These are phyloP conservation scores for Formica selysi DNA, from an alignment of 1,140 invertebrate species.

Conservation along the genomic window DNA sequence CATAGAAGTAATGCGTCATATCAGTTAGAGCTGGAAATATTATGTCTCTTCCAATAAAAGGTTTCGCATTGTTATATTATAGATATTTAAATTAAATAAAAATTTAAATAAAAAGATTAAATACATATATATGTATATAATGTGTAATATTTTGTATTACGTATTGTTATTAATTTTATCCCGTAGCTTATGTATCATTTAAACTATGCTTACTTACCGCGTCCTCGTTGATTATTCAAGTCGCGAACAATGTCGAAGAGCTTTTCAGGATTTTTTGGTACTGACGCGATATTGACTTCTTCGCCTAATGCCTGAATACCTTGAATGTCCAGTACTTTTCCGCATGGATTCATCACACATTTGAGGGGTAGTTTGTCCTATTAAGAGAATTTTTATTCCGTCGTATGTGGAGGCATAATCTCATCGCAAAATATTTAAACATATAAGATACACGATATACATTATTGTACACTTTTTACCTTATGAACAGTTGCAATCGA, in stretches of 20 bases:
- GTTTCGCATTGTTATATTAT: not conserved
- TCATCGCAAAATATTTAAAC: not conserved
- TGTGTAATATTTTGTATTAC: not conserved
- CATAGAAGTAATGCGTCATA: not conserved
- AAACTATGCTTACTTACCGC: constrained; percentile 86
- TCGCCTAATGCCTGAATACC: constrained; percentile 89
- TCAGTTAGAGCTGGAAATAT: not conserved
- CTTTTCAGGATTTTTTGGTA: constrained; percentile 85
- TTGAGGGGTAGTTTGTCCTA: constrained; percentile 90
- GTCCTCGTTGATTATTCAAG: constrained; percentile 92
- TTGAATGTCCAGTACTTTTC: constrained; percentile 91
- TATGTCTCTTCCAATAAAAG: not conserved
- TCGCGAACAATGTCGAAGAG: constrained; percentile 91
- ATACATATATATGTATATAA: not conserved
- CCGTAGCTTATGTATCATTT: too few species aligned
- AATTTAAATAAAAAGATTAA: not conserved
- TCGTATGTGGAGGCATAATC: not conserved
- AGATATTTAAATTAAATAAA: too few species aligned
- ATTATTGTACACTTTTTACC: constrained; percentile 69
- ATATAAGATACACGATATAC: not conserved
- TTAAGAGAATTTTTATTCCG: constrained; percentile 24
- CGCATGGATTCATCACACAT: constrained; percentile 93
- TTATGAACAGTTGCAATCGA: constrained; percentile 76
- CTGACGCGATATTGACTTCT: constrained; percentile 89
- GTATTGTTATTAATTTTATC: not conserved